These are phyloP conservation scores for Aythya baeri DNA, from an alignment of 2,113 vertebrate species.

Conservation along the genomic window DNA sequence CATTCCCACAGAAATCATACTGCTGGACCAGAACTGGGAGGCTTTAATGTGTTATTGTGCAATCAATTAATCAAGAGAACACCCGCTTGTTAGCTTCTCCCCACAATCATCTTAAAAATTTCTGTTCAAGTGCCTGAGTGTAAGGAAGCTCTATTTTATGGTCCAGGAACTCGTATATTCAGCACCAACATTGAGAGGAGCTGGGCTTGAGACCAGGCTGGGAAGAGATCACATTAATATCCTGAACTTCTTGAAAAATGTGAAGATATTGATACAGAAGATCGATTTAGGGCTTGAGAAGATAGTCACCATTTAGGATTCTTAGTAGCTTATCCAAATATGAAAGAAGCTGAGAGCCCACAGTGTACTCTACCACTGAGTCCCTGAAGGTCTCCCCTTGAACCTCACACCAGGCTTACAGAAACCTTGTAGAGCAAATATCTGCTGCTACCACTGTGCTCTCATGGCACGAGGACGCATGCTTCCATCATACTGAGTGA, in stretches of 20 bases:
- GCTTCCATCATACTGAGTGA: background rate
- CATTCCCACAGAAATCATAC: background rate
- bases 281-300: background rate
- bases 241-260: background rate
- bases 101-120: background rate
- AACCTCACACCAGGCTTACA: background rate
- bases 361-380: background rate
- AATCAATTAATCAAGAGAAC: background rate
- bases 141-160: background rate
- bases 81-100: background rate
- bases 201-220: background rate
- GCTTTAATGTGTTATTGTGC: background rate
- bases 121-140: background rate
- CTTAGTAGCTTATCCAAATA: background rate
- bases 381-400: background rate
- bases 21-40: background rate
- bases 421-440: background rate
- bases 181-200: background rate
- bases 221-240: background rate
- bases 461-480: background rate
- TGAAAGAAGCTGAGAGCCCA: background rate
- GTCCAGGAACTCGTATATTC: background rate
- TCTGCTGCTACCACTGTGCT: background rate
- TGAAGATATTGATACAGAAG: fast-evolving
- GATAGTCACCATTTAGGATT: background rate